phyloP scores from a whole-genome alignment of 2,797 vertebrate species.

The Poecile montanus region DNA sequence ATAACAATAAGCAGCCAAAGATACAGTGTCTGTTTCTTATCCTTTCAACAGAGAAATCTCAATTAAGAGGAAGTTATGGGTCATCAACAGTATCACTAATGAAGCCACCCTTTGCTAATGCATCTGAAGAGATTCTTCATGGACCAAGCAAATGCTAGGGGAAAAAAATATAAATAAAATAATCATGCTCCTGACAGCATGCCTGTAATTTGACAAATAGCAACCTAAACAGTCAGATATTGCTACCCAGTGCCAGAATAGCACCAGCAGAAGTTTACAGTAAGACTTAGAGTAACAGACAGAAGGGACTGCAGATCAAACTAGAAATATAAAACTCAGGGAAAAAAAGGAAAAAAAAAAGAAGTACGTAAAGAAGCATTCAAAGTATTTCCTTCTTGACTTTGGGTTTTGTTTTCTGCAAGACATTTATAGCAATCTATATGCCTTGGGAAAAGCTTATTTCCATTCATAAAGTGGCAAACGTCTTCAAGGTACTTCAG shows the following conservation, averaged over 20 bases:
- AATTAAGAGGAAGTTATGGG: background rate
- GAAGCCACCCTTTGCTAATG: background rate
- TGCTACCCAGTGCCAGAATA: background rate
- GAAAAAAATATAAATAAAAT: background rate
- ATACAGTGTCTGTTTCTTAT: background rate
- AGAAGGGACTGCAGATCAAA: background rate
- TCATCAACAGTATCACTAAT: background rate
- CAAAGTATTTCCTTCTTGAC: background rate
- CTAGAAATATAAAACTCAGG: background rate
- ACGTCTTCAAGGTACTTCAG: background rate
- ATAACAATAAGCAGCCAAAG: background rate
- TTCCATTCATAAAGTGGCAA: background rate
- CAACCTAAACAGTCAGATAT: background rate
- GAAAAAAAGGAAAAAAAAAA: rapidly evolving
- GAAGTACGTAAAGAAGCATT: rapidly evolving
- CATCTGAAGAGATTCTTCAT: background rate
- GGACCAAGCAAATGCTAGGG: background rate
- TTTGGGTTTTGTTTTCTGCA: background rate
- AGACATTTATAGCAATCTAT: background rate
- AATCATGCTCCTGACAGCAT: background rate
- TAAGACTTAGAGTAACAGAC: background rate
- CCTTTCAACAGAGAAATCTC: background rate
- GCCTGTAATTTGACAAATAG: background rate
- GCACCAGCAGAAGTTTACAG: background rate
- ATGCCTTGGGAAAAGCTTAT: background rate